These are phyloP conservation scores for Protosalanx chinensis DNA, from an alignment of 2,797 vertebrate species.

Conservation along the genomic window DNA sequence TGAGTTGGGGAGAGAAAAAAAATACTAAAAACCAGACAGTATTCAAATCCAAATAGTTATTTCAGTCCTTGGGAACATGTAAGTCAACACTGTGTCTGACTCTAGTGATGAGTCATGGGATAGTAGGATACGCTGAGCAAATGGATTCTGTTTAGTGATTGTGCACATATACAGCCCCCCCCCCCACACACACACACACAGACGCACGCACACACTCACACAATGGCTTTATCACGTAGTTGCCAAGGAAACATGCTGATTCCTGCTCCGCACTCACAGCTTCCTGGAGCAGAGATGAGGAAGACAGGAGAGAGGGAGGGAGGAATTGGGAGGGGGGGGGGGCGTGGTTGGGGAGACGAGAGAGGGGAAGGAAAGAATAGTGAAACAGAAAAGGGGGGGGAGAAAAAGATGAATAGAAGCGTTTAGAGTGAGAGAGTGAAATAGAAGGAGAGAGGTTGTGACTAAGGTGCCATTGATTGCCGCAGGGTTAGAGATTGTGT, in stretches of 20 bases:
- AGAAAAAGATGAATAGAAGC: slow-evolving; percentile 6
- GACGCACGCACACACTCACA: not conserved
- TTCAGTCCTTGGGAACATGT: too few species aligned
- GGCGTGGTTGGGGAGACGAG: slow-evolving; percentile 29
- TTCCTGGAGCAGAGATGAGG: not conserved
- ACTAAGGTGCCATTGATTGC: slow-evolving; percentile 53
- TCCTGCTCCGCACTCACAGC: not conserved
- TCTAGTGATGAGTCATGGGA: too few species aligned
- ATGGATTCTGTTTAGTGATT: too few species aligned
- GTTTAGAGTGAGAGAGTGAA: not conserved
- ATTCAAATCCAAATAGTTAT: not conserved
- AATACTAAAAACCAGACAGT: not conserved
- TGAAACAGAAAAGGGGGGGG: slow-evolving; percentile 3
- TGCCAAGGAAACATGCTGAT: slow-evolving; percentile 34
- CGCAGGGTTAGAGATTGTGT: slow-evolving; percentile 52
- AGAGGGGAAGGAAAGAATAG: slow-evolving; percentile 7
- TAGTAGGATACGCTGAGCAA: too few species aligned
- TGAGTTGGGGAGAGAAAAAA: too few species aligned
- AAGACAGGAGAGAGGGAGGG: slow-evolving; percentile 25
- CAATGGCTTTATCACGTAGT: not conserved
- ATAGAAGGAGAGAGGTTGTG: not conserved
- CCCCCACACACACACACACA: not conserved
- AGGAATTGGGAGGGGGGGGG: slow-evolving; percentile 10
- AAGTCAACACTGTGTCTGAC: too few species aligned
- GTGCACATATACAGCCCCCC: not conserved